Base-by-base conservation (phyloP, 2,888 invertebrate genomes). In the Ochropleura leucogaster region DNA sequence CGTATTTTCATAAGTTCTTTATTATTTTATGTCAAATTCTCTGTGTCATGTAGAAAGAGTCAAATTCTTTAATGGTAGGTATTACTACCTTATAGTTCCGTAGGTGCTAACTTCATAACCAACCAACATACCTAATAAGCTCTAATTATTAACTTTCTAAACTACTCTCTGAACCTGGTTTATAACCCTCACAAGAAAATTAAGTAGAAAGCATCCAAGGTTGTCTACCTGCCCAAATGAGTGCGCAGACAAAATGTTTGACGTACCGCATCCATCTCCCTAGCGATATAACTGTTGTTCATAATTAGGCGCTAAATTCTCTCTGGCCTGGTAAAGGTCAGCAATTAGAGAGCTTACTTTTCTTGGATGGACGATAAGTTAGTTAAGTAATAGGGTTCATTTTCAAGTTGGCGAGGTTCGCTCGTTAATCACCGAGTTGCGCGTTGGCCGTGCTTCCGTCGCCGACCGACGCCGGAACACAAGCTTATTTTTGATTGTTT, bases 401-500 rank as follows among this genome's bases (percentile, higher is more conserved):
- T 95, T 95, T 94, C 91, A 93, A 94, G 92, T 93, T 90, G 89
- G 90, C 89, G 90, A 90, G 90, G 90, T 89, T 77, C 79, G 92
- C 89, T 95, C 95, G 93, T 96, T 96, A 95, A 96, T 96, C 96
- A 96, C 91, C 69, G 90, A 87, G 77, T 80, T 75, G 86, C 84
- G 83, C 84, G 89, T 86, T 89, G 89, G 87, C 89, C 89, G 82
- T 89, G 90, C 90, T 94, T 93, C 94, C 93, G 94, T 93, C 93
- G 90, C 90, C 89, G 90, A 87, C 90, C 90, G 88, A 87, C 90
- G 90, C 92, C 94, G 95, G 94, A 93, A 95, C 91, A 92, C 92
- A 90, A 92, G 91, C 94, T 95, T 94, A 94, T 93, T 95, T 95
- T 92, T 93, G 94, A 95, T 96, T 95, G 95, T 95, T 96, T 96